phyloP scores from a whole-genome alignment of 2,113 vertebrate genomes.

The Columba livia region DNA sequence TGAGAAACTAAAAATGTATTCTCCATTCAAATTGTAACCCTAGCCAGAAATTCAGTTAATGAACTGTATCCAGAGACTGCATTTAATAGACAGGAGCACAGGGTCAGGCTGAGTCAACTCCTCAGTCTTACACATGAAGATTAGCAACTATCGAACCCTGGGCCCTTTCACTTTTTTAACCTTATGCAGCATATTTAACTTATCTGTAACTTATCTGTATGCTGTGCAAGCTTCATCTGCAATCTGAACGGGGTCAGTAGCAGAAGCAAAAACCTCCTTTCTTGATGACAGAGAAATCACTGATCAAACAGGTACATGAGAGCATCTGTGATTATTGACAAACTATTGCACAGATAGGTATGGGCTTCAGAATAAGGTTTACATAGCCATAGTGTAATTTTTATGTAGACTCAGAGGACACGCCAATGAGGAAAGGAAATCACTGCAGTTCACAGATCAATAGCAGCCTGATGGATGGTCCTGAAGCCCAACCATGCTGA shows the following conservation, averaged over 20 bases:
- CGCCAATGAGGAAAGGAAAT: not conserved
- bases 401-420: not conserved
- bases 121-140: not conserved
- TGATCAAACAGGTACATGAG: fast-evolving
- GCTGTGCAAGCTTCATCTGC: not conserved
- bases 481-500: fast-evolving
- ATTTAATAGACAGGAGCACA: not conserved
- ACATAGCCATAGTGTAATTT: not conserved
- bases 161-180: not conserved
- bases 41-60: not conserved
- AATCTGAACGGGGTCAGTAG: not conserved
- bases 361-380: not conserved
- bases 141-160: not conserved
- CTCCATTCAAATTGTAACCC: not conserved
- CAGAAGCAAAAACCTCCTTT: not conserved
- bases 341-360: not conserved
- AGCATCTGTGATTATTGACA: not conserved
- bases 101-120: not conserved
- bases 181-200: not conserved
- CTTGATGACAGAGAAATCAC: not conserved
- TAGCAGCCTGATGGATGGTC: not conserved
- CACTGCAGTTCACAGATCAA: not conserved
- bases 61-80: not conserved
- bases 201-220: not conserved
- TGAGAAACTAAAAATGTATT: not conserved